Evolutionary conservation across 2,888 invertebrate genomes (phyloP), one percentile per base, ranked within the genome.

Genomic region (Hybos culiciformis): DNA sequence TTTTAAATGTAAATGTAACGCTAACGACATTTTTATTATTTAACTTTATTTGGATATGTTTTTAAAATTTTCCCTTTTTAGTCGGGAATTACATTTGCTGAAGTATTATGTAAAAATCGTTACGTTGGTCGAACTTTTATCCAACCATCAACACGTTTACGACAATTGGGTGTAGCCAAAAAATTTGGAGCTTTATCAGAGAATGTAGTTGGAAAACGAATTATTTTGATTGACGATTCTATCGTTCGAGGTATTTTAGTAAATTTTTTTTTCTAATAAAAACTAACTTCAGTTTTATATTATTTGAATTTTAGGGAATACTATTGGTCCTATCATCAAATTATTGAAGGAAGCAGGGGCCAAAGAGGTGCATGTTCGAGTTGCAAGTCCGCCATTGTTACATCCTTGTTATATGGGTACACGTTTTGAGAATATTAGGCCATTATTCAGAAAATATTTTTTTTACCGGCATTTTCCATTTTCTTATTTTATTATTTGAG

Each of bases 391-490:
- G 0, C 96, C 97, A 1, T 72, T 98, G 36, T 78, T 80, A 55
- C 85, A 84, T 66, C 92, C 94, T 0, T 98, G 97, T 65, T 96
- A 94, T 67, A 97, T 98, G 97, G 97, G 97, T n/a, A n/a, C n/a
- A n/a, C n/a, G n/a, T n/a, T n/a, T n/a, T n/a, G n/a, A n/a, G n/a
- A n/a, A n/a, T n/a, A n/a, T n/a, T n/a, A n/a, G n/a, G n/a, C n/a
- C n/a, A n/a, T n/a, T n/a, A n/a, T n/a, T n/a, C n/a, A n/a, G n/a
- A n/a, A n/a, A n/a, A n/a, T n/a, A n/a, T n/a, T n/a, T n/a, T n/a
- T n/a, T n/a, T n/a, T n/a, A n/a, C n/a, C n/a, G n/a, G n/a, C n/a
- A n/a, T n/a, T n/a, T n/a, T n/a, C n/a, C n/a, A n/a, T n/a, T n/a
- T n/a, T n/a, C n/a, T n/a, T n/a, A n/a, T n/a, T n/a, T n/a, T n/a